Conservation (phyloP, 2,888 invertebrate species). For the Cheilosia soror region DNA sequence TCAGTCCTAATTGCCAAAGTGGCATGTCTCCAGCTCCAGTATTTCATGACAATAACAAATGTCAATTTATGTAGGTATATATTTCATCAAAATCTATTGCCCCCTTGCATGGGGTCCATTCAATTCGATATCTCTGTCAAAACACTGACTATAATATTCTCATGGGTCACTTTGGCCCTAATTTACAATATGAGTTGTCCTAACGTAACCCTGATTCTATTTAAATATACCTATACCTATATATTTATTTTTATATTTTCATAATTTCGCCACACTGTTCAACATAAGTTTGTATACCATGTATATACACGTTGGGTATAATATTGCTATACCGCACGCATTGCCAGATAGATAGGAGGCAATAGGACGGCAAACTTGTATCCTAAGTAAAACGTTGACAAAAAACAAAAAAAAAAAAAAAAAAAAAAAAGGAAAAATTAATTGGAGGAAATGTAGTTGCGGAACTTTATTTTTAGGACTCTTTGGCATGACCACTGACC, state of each 20-base stretch:
- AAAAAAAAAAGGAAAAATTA: conserved; percentile 61
- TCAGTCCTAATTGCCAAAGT: too few relatives aligned
- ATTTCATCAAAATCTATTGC: too few relatives aligned
- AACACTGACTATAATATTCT: neutral
- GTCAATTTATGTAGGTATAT: too few relatives aligned
- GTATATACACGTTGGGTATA: conserved; percentile 20
- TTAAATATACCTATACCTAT: conserved; percentile 4
- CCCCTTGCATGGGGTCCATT: neutral
- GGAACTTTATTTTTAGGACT: conserved; percentile 31
- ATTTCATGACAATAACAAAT: too few relatives aligned
- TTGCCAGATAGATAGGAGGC: conserved; percentile 49
- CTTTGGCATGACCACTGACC: conserved; percentile 70
- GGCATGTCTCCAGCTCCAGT: too few relatives aligned
- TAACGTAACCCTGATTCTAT: conserved; percentile 26
- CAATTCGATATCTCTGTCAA: conserved; percentile 16
- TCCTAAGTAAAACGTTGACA: conserved; percentile 11
- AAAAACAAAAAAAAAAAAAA: neutral
- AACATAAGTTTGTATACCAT: neutral
- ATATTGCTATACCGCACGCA: conserved; percentile 67
- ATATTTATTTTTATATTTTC: conserved; percentile 20
- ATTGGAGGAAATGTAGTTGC: conserved; percentile 58
- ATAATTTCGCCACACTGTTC: conserved; percentile 46
- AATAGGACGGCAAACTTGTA: conserved; percentile 5
- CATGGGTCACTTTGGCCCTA: conserved; percentile 31
- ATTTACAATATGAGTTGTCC: conserved; percentile 37